phyloP scores from a whole-genome alignment of 2,113 vertebrate species.

The Thamnaconus septentrionalis region DNA sequence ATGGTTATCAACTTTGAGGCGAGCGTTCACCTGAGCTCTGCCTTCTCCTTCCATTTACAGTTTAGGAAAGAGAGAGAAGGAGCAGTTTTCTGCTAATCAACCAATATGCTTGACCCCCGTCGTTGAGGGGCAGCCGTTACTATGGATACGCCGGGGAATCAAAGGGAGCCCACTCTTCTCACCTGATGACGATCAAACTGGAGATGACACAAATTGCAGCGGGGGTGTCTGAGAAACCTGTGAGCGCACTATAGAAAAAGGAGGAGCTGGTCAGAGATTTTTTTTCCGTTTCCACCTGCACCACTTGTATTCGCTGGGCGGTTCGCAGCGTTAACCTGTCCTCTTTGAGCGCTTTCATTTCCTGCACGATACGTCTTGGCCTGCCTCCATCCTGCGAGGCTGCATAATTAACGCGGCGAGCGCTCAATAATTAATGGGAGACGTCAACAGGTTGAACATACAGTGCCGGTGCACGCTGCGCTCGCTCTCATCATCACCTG shows the following conservation, averaged over 20 bases:
- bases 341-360: background rate
- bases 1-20: no score
- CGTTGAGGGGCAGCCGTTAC: conserved; percentile 51
- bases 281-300: background rate
- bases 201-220: conserved; percentile 40
- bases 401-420: background rate
- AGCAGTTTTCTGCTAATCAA: conserved; percentile 24
- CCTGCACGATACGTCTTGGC: background rate
- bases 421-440: background rate
- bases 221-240: conserved; percentile 44
- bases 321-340: no score
- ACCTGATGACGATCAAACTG: conserved; percentile 58
- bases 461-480: background rate
- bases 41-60: background rate
- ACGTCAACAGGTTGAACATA: conserved; percentile 1
- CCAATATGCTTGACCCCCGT: conserved; percentile 40
- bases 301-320: background rate
- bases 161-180: conserved; percentile 55
- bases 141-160: conserved; percentile 60
- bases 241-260: conserved; percentile 6
- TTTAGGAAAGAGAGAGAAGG: background rate
- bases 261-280: conserved; percentile 2
- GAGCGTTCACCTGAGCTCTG: no score
- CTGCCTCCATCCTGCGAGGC: conserved; percentile 1
- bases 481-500: background rate